Base-by-base conservation (phyloP, 2,113 vertebrate species). In the Erinaceus europaeus region DNA sequence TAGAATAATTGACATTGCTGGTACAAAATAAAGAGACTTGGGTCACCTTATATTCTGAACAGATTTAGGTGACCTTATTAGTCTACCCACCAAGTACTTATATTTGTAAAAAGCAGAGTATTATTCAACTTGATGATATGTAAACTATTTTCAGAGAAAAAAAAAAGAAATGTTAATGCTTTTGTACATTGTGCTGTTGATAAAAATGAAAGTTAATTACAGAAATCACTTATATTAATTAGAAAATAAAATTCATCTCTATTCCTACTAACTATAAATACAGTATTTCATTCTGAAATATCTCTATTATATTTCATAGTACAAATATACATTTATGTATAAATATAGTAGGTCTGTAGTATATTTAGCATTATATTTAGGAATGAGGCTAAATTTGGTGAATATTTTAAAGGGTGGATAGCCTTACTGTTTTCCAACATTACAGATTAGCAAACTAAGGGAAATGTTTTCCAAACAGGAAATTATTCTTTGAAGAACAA, bases 201-300 rank as follows among this genome's bases (percentile, higher is more conserved):
- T 84, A 91, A 55, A 81, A 81, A 81, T 68, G 44, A 75, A 23
- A 91, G 3, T 50, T 92, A 5, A 46, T 78, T 82, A 59, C 6
- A 88, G 42, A 91, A 84, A 82, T 87, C 84, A 50, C 29, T 90
- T 77, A 82, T 79, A 72, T 71, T 57, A 75, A 75, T 25, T 34
- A 46, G 18, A 46, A 67, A 86, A 44, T 67, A 90, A 83, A 91
- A 90, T 57, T 89, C 9, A 86, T 76, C 38, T 91, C 80, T 84
- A 73, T 46, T 69, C 20, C 13, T 81, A 44, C 46, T 23, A 76
- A 34, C 12, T 14, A 38, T 61, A 84, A 88, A 86, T n/a, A 80
- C 8, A 9, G 5, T 18, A 44, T 29, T 84, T 86, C 14, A 55
- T 61, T 79, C 84, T 80, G 83, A 77, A 42, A 74, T 61, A 12